phyloP scores from a whole-genome alignment of 2,797 vertebrate species.

The Micromesistius poutassou region DNA sequence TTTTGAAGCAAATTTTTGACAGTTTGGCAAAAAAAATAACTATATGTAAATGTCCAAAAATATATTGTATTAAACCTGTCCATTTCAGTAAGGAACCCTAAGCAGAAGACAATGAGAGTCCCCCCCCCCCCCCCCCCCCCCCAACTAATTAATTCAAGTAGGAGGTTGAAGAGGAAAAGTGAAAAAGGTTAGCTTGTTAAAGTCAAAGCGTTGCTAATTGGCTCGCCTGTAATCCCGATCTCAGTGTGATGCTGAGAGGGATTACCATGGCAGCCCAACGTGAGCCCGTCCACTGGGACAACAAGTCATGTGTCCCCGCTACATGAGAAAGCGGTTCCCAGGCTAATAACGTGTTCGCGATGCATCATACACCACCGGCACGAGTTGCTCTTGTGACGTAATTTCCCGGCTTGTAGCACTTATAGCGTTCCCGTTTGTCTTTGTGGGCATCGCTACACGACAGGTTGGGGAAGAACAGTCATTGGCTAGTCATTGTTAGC shows the following conservation, averaged over 20 bases:
- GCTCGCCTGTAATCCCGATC: not conserved
- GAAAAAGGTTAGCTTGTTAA: conserved; percentile 40
- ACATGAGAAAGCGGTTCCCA: not conserved
- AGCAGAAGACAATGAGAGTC: too few species aligned
- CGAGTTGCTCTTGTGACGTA: too few species aligned
- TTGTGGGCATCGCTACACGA: too few species aligned
- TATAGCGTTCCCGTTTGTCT: too few species aligned
- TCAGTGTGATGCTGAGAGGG: not conserved
- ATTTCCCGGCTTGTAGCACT: too few species aligned
- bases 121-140: too few species aligned
- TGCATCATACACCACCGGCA: too few species aligned
- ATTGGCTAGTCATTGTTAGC: too few species aligned
- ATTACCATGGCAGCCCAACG: conserved; percentile 1
- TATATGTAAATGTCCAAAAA: not conserved
- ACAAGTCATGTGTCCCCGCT: not conserved
- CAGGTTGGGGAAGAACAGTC: too few species aligned
- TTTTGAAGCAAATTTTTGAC: too few species aligned
- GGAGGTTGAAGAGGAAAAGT: conserved; percentile 10
- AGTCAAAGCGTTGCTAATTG: conserved; percentile 17
- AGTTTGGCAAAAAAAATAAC: not conserved
- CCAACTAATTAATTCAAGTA: not conserved
- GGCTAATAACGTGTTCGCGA: too few species aligned
- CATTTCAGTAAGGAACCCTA: not conserved
- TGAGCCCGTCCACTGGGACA: not conserved
- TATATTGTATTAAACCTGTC: not conserved